Evolutionary conservation across 2,888 invertebrate species (phyloP).

Genomic region (Xanthorhoe spadicearia): DNA sequence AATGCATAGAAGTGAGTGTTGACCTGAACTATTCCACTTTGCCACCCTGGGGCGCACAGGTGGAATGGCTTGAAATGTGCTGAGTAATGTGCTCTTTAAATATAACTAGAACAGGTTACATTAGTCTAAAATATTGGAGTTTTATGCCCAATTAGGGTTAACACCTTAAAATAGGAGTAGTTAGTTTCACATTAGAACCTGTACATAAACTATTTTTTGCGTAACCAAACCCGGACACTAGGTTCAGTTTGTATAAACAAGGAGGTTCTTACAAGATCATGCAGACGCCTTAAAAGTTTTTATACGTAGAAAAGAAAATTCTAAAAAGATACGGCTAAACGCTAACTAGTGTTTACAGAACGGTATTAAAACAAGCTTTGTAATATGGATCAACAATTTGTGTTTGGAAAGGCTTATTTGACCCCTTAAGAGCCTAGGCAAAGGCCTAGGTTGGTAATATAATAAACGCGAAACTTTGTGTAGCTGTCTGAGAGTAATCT

Average conservation of each 20-base stretch:
- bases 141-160: too few relatives aligned
- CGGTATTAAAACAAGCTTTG: background rate
- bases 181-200: too few relatives aligned
- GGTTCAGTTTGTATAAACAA: background rate
- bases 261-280: too few relatives aligned
- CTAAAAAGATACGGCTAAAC: background rate
- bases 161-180: too few relatives aligned
- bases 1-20: background rate
- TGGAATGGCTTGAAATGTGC: too few relatives aligned
- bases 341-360: background rate
- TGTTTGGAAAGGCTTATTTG: background rate
- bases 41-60: too few relatives aligned
- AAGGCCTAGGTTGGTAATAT: too few relatives aligned
- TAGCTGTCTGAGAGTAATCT: too few relatives aligned
- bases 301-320: background rate
- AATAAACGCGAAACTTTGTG: too few relatives aligned
- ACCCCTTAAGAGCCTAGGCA: background rate
- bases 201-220: background rate
- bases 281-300: background rate
- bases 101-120: too few relatives aligned
- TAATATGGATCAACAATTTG: background rate
- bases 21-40: background rate
- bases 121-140: too few relatives aligned
- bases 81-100: too few relatives aligned
- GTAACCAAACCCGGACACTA: background rate